Conservation (phyloP, 2,888 invertebrate species). For the Tuberolachnus salignus region DNA sequence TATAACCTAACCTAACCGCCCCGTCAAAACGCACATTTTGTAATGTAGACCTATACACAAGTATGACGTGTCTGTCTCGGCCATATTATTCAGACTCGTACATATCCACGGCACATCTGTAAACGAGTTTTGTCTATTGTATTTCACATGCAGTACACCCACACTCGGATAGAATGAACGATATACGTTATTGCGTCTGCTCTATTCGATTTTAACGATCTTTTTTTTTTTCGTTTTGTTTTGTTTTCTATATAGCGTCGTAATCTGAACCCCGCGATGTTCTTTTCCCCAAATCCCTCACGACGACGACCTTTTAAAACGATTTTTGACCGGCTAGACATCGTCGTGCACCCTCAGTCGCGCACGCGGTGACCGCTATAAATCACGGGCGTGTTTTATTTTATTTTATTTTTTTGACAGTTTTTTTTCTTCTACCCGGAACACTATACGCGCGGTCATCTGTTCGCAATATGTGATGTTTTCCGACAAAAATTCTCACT, state of each 20-base stretch:
- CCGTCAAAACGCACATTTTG: neutral
- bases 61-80: neutral
- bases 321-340: conserved; percentile 40
- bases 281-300: neutral
- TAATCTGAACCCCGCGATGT: conserved; percentile 38
- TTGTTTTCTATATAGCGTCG: neutral
- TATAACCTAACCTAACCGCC: too few relatives aligned
- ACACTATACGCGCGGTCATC: neutral
- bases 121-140: neutral
- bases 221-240: conserved; percentile 24
- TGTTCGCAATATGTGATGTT: conserved; percentile 53
- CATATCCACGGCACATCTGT: neutral
- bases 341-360: neutral
- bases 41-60: neutral
- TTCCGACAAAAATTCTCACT: conserved; percentile 10
- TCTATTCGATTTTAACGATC: conserved; percentile 30
- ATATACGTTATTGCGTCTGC: neutral
- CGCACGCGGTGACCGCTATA: conserved; percentile 51
- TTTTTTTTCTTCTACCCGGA: conserved; percentile 17
- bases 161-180: neutral
- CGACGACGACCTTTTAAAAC: conserved; percentile 26
- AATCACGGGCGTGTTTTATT: conserved; percentile 42
- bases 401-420: conserved; percentile 26
- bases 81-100: neutral
- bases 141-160: neutral